phyloP scores from a whole-genome alignment of 2,797 vertebrate species.

The Heliangelus exortis region DNA sequence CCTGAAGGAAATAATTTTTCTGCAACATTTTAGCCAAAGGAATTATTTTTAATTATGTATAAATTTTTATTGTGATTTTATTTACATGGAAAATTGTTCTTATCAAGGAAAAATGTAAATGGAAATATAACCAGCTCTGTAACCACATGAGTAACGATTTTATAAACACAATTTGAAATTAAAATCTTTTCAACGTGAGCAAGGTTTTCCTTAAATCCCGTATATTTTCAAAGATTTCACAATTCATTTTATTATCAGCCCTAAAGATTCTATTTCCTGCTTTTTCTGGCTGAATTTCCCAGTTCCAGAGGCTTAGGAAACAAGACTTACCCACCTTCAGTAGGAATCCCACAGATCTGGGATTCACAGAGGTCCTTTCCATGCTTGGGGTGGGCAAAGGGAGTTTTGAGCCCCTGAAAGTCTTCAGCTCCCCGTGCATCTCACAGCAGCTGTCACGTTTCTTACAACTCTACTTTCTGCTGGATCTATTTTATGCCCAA shows the following conservation, averaged over 20 bases:
- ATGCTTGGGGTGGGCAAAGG: background rate
- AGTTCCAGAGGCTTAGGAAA: background rate
- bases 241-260: background rate
- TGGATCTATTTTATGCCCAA: background rate
- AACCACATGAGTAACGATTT: background rate
- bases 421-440: background rate
- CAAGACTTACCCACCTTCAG: background rate
- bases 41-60: background rate
- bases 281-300: background rate
- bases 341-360: background rate
- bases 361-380: background rate
- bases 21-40: background rate
- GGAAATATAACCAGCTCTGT: background rate
- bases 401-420: background rate
- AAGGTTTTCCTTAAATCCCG: background rate
- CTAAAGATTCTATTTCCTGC: background rate
- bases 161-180: background rate
- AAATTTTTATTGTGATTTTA: background rate
- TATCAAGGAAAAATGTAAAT: background rate
- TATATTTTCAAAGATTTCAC: background rate
- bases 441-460: background rate
- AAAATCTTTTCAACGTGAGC: background rate
- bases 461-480: background rate
- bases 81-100: background rate
- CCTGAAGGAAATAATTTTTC: background rate